phyloP scores from a whole-genome alignment of 2,797 vertebrate genomes.

The Sciurus vulgaris region DNA sequence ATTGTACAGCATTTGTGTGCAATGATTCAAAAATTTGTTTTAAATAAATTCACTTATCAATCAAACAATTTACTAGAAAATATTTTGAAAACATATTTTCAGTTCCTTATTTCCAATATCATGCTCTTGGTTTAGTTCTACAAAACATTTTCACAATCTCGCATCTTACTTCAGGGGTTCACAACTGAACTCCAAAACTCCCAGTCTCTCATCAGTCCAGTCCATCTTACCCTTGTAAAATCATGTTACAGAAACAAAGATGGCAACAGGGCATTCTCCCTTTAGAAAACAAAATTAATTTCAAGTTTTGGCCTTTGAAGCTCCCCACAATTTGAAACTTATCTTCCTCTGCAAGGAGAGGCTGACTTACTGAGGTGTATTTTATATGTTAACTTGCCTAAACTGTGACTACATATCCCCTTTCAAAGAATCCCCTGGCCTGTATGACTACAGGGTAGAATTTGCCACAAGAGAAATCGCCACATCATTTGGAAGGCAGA shows the following conservation, averaged over 20 bases:
- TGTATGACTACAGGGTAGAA: neutral
- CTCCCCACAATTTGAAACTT: neutral
- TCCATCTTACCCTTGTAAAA: neutral
- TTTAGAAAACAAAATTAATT: neutral
- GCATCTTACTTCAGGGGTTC: neutral
- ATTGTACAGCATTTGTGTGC: too few relatives aligned
- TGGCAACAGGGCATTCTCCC: neutral
- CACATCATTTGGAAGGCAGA: neutral
- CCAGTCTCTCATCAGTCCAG: neutral
- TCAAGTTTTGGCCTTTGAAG: neutral
- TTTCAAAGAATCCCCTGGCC: neutral
- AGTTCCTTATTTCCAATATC: neutral
- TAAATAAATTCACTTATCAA: too few relatives aligned
- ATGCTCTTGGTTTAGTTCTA: neutral
- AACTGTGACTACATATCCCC: neutral
- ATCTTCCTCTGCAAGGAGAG: neutral
- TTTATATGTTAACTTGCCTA: neutral
- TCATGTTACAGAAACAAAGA: neutral
- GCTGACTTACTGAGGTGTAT: neutral
- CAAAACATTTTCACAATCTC: neutral
- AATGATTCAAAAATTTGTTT: too few relatives aligned
- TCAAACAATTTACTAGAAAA: neutral
- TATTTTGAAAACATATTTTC: neutral
- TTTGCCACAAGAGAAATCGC: neutral
- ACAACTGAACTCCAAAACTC: neutral